Conservation (phyloP, 2,113 vertebrate species). For the Anser brachyrhynchus region DNA sequence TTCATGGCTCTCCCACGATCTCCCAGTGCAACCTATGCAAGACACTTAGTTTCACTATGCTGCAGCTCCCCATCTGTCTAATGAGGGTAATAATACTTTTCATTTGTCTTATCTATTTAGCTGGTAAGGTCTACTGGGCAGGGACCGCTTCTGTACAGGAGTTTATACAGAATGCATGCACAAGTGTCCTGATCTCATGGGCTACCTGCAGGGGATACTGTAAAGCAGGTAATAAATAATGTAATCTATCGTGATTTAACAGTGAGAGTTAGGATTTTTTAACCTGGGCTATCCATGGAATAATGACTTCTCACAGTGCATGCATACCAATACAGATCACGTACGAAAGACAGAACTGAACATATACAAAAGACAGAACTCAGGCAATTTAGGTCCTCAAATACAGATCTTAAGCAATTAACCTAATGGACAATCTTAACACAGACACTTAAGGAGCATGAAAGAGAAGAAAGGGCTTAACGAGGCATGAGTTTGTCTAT, state of each 20-base stretch:
- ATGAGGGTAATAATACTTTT: background rate
- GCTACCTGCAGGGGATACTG: background rate
- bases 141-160: background rate
- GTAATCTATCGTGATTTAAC: background rate
- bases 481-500: background rate
- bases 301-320: background rate
- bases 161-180: background rate
- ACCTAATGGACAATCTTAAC: background rate
- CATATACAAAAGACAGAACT: background rate
- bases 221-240: background rate
- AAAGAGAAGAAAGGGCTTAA: background rate
- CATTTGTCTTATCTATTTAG: constrained; percentile 25
- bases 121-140: background rate
- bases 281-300: background rate
- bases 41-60: background rate
- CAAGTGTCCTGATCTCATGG: background rate
- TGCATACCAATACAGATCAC: background rate
- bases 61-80: constrained; percentile 26
- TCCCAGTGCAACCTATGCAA: background rate
- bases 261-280: background rate
- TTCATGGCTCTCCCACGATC: background rate
- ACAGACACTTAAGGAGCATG: background rate
- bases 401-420: background rate
- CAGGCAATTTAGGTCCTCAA: background rate
- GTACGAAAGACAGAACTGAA: background rate